Evolutionary conservation across 2,888 invertebrate genomes (phyloP).

Genomic region (Pristionchus entomophagus): DNA sequence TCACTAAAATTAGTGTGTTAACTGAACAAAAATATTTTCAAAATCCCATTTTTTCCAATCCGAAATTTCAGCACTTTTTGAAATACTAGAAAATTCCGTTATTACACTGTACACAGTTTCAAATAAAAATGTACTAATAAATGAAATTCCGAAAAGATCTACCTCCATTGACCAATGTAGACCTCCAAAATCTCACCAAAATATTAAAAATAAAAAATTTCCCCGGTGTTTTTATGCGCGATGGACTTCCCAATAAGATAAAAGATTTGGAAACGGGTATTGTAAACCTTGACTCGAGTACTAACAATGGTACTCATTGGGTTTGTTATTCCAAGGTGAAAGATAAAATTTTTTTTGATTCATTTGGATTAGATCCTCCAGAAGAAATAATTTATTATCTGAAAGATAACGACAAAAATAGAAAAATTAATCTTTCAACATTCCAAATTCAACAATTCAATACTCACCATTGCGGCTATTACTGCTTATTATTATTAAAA

Average conservation of each 20-base stretch:
- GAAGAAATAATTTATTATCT: conserved; percentile 51
- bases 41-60: no score
- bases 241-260: conserved; percentile 49
- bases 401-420: conserved; percentile 48
- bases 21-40: no score
- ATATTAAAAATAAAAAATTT: conserved; percentile 49
- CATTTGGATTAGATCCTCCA: conserved; percentile 53
- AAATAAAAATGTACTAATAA: no score
- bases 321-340: neutral
- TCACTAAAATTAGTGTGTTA: no score
- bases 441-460: conserved; percentile 53
- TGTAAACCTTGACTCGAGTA: conserved; percentile 49
- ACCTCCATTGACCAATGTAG: conserved; percentile 49
- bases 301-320: conserved; percentile 28
- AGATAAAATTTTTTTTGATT: conserved; percentile 50
- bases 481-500: conserved; percentile 46
- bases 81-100: no score
- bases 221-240: conserved; percentile 53
- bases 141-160: neutral
- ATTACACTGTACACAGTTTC: no score
- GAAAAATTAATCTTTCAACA: conserved; percentile 50
- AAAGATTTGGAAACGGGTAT: conserved; percentile 50
- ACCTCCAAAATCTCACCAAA: conserved; percentile 48
- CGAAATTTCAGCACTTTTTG: no score
- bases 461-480: conserved; percentile 54